phyloP scores from a whole-genome alignment of 1,140 invertebrate genomes.

The Panagrolaimus sp. region DNA sequence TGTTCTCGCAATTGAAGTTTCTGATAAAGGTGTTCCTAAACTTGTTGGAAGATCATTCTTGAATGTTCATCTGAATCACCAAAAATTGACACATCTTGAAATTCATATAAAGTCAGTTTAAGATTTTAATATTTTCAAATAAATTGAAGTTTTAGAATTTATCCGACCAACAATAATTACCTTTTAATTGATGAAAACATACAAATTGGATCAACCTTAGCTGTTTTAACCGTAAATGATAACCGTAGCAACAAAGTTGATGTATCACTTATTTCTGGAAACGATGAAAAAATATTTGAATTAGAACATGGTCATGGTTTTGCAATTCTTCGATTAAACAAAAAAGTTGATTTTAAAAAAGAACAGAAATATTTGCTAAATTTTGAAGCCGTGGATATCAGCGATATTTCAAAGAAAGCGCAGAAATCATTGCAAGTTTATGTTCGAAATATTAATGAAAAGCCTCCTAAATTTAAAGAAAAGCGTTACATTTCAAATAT shows the following conservation, averaged over 20 bases:
- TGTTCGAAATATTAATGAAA: background rate
- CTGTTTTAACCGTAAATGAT: background rate
- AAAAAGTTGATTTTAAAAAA: constrained; percentile 5
- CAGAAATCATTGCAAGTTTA: background rate
- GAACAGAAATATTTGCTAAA: background rate
- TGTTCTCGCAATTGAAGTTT: background rate
- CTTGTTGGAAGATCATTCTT: background rate
- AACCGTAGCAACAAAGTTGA: background rate
- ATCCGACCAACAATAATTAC: background rate
- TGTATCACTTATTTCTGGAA: constrained; percentile 3
- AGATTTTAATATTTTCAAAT: too few species aligned
- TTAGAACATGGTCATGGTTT: constrained; percentile 11
- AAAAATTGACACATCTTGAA: background rate
- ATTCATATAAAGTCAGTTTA: background rate
- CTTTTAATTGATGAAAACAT: background rate
- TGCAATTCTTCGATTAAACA: constrained; percentile 10
- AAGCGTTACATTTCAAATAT: background rate
- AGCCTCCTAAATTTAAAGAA: background rate
- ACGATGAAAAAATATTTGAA: constrained; percentile 11
- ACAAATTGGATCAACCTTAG: background rate
- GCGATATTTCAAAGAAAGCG: background rate
- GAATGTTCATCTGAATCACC: constrained; percentile 1
- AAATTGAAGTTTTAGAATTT: constrained; percentile 4
- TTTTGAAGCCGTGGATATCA: constrained; percentile 2
- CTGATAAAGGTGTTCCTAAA: constrained; percentile 8